These are phyloP conservation scores for Lampropteryx suffumata DNA, from an alignment of 2,888 invertebrate species.

Conservation along the genomic window DNA sequence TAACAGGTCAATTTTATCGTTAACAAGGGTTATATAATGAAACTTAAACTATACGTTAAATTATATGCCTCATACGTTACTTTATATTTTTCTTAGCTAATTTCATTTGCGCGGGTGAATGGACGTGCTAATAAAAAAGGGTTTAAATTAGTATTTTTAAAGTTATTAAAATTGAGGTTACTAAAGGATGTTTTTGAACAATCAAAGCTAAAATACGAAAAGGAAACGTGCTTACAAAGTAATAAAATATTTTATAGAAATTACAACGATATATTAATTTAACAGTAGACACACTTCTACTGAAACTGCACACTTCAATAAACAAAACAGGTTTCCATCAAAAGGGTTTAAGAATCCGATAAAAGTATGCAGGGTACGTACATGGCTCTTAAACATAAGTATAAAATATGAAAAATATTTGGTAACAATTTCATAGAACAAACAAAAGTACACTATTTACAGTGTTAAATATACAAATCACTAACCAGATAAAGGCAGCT, in stretches of 20 bases:
- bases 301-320: constrained; percentile 12
- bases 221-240: constrained; percentile 9
- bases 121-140: constrained; percentile 13
- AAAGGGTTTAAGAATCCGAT: constrained; percentile 4
- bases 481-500: constrained; percentile 67
- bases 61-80: constrained; percentile 23
- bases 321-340: constrained; percentile 4
- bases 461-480: constrained; percentile 45
- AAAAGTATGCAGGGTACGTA: constrained; percentile 8
- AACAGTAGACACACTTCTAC: constrained; percentile 13
- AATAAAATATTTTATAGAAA: constrained; percentile 23
- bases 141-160: constrained; percentile 20
- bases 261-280: constrained; percentile 22
- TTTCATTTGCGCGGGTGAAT: constrained; percentile 18
- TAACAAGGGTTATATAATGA: constrained; percentile 32
- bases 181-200: too few species aligned
- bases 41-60: constrained; percentile 44
- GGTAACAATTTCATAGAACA: constrained; percentile 75
- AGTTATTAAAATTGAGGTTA: background rate
- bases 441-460: constrained; percentile 41
- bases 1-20: constrained; percentile 51
- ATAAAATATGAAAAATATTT: constrained; percentile 77
- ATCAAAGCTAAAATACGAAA: background rate
- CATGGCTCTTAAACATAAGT: constrained; percentile 29
- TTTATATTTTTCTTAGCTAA: constrained; percentile 10